These are phyloP conservation scores for Odobenus rosmarus DNA, from an alignment of 2,113 vertebrate species.

Conservation along the genomic window DNA sequence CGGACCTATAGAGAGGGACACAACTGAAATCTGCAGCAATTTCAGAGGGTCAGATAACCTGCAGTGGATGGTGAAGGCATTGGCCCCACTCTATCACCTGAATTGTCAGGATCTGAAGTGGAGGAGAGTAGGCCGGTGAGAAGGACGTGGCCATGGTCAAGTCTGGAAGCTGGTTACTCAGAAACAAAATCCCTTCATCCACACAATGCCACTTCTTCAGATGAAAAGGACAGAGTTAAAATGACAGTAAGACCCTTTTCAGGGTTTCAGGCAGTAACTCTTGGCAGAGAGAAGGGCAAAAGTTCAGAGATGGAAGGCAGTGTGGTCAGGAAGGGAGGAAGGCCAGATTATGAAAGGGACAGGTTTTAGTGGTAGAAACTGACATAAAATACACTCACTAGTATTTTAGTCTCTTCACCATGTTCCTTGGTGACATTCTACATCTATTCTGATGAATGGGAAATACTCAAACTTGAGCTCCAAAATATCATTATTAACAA, in stretches of 20 bases:
- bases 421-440: neutral
- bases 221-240: neutral
- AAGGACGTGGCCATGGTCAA: neutral
- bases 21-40: neutral
- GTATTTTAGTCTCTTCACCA: neutral
- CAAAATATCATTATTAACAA: neutral
- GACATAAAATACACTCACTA: neutral
- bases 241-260: neutral
- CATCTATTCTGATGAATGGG: neutral
- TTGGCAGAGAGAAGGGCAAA: neutral
- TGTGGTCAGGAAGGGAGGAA: neutral
- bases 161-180: neutral
- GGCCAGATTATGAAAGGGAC: neutral
- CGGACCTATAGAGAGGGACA: neutral
- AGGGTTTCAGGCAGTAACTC: neutral
- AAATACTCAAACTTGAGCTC: neutral
- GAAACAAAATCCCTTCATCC: neutral
- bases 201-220: neutral
- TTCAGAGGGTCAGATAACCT: neutral
- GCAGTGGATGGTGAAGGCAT: neutral
- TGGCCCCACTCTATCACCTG: neutral
- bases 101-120: neutral
- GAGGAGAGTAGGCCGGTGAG: neutral
- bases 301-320: rapidly evolving
- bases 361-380: neutral